phyloP scores from a whole-genome alignment of 2,888 invertebrate genomes.

The Temnothorax unifasciatus region DNA sequence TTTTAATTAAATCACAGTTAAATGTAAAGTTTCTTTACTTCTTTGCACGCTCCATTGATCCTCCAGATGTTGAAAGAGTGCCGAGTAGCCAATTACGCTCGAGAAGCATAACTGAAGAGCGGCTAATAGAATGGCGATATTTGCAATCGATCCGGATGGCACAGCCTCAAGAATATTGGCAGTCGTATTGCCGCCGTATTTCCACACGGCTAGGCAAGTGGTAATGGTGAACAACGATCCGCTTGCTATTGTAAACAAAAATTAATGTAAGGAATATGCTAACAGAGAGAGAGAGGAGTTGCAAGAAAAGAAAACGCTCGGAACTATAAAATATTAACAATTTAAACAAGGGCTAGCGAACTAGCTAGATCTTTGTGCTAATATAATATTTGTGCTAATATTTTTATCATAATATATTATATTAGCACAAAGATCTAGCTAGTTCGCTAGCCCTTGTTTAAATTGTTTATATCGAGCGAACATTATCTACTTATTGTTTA shows the following conservation, averaged over 20 bases:
- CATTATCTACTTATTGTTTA: no score
- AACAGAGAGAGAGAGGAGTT: background rate
- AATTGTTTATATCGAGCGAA: no score
- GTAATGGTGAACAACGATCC: slow-evolving; percentile 90
- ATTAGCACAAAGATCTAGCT: no score
- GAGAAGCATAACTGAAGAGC: slow-evolving; percentile 93
- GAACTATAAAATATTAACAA: background rate
- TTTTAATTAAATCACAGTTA: slow-evolving; percentile 1
- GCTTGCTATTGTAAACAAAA: slow-evolving; percentile 85
- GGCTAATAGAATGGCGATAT: slow-evolving; percentile 91
- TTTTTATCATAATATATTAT: no score
- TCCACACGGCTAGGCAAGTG: slow-evolving; percentile 88
- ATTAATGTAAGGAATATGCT: background rate
- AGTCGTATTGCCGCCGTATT: slow-evolving; percentile 89
- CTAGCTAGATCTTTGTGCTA: no score
- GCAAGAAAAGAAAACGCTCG: background rate
- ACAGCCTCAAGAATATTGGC: slow-evolving; percentile 90
- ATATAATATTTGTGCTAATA: no score
- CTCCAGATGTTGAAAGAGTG: slow-evolving; percentile 94
- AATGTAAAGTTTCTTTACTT: slow-evolving; percentile 85
- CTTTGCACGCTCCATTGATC: slow-evolving; percentile 91
- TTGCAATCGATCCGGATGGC: slow-evolving; percentile 90
- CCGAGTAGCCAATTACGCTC: slow-evolving; percentile 92
- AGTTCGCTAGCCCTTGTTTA: no score
- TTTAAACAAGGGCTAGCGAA: no score